These are phyloP conservation scores for Drosophila borborema DNA, from an alignment of 2,888 invertebrate species.

Conservation along the genomic window DNA sequence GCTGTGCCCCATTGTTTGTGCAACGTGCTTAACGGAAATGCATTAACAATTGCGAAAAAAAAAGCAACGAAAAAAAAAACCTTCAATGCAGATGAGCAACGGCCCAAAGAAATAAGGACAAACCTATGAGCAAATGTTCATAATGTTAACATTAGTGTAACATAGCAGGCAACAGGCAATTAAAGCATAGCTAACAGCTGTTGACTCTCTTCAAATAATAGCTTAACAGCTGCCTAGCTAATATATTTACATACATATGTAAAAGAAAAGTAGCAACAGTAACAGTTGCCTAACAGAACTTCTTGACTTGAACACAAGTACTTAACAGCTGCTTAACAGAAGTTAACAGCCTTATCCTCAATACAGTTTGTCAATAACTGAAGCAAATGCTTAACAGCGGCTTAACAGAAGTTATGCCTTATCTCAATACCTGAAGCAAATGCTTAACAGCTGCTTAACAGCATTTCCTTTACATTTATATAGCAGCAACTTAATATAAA, in stretches of 20 bases:
- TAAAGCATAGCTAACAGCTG: background rate
- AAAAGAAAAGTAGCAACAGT: too few species aligned
- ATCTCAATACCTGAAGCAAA: background rate
- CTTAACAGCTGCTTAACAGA: background rate
- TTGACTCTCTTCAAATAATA: background rate
- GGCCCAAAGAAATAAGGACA: constrained; percentile 4
- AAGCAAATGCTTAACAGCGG: background rate
- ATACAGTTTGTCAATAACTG: too few species aligned
- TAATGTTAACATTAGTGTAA: constrained; percentile 15
- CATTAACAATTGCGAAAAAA: constrained; percentile 51
- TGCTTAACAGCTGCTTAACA: background rate
- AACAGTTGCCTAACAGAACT: too few species aligned
- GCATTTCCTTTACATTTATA: background rate
- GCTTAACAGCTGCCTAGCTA: background rate
- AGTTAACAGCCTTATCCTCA: too few species aligned
- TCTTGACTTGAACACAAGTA: too few species aligned
- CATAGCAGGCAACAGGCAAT: constrained; percentile 1
- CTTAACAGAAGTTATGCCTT: background rate
- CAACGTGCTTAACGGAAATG: constrained; percentile 64
- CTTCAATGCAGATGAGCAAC: constrained; percentile 27
- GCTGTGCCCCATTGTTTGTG: constrained; percentile 56
- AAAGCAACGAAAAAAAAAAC: constrained; percentile 23
- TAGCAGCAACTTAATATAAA: background rate
- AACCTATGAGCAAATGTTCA: constrained; percentile 1
- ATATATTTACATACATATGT: too few species aligned